Evolutionary conservation across 2,888 invertebrate species (phyloP).

Genomic region (Dryomyza anilis): DNA sequence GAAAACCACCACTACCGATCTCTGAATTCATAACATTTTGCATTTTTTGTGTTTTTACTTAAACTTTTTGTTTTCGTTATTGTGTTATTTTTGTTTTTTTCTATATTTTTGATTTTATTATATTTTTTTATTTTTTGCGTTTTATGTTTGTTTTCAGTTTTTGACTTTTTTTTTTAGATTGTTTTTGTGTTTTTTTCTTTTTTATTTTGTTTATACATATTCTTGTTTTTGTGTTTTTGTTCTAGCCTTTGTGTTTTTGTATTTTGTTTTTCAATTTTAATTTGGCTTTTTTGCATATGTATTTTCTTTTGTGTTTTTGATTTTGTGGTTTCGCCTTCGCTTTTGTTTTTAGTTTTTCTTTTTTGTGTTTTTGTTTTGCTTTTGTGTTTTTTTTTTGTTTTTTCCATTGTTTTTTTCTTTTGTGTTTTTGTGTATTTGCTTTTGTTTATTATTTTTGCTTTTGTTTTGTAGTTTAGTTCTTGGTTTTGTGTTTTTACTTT

Average conservation of each 20-base stretch:
- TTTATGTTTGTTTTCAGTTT: background rate
- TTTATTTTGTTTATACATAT: background rate
- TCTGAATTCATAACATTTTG: background rate
- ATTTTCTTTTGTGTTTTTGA: background rate
- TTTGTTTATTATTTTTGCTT: background rate
- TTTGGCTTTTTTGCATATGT: too few species aligned
- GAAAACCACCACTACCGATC: background rate
- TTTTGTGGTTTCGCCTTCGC: background rate
- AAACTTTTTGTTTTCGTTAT: background rate
- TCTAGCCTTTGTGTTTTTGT: background rate
- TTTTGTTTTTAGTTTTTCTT: background rate
- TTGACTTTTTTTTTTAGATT: background rate
- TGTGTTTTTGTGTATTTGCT: background rate
- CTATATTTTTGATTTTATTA: background rate
- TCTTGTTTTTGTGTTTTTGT: background rate
- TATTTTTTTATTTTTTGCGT: background rate
- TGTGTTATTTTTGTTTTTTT: background rate
- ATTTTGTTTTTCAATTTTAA: background rate
- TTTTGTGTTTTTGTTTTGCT: background rate
- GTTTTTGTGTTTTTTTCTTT: background rate
- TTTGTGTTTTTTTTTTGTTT: background rate
- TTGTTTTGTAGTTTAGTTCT: too few species aligned
- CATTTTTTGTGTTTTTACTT: background rate
- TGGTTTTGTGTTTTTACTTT: too few species aligned
- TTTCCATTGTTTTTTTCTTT: background rate